A percentile compares a stretch with the other conserved stretches of the same genome.
These are phyloP conservation scores for Callopanchax toddi DNA, from an alignment of 2,113 vertebrate genomes.

Conservation along the genomic window DNA sequence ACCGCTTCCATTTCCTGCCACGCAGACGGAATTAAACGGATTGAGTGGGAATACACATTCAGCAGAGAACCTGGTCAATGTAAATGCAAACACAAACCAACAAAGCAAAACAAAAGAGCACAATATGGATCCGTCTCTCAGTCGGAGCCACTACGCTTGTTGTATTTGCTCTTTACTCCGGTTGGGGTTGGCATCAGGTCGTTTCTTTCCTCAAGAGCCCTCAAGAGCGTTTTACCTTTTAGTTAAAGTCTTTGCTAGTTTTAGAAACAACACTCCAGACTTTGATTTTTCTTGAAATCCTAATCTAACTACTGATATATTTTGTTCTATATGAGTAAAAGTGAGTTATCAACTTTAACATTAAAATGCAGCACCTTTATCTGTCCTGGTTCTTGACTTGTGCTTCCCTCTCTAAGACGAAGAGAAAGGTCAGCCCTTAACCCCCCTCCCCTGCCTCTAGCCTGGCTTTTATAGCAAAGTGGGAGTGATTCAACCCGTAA, in stretches of 20 bases:
- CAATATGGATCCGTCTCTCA: slow-evolving; percentile 69
- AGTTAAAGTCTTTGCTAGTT: slow-evolving; percentile 43
- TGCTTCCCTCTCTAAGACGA: slow-evolving; percentile 64
- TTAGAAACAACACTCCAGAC: neutral
- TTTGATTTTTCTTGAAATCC: slow-evolving; percentile 1
- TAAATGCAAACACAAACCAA: slow-evolving; percentile 74
- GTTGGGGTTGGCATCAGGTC: slow-evolving; percentile 66
- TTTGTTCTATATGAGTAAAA: neutral
- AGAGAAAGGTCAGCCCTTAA: slow-evolving; percentile 68
- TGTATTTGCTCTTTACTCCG: slow-evolving; percentile 70
- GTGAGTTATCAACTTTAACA: slow-evolving; percentile 15
- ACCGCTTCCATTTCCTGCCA: slow-evolving; percentile 54
- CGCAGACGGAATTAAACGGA: slow-evolving; percentile 42
- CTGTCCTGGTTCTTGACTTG: slow-evolving; percentile 72
- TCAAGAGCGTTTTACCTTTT: slow-evolving; percentile 62
- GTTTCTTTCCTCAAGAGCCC: slow-evolving; percentile 53
- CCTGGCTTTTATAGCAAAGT: slow-evolving; percentile 63
- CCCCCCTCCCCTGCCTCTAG: slow-evolving; percentile 23
- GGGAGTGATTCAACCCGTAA: slow-evolving; percentile 63
- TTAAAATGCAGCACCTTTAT: slow-evolving; percentile 46
- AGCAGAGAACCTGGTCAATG: slow-evolving; percentile 47
- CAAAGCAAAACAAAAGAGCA: slow-evolving; percentile 71
- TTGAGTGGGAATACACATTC: slow-evolving; percentile 66
- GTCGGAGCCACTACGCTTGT: slow-evolving; percentile 55
- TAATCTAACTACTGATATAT: neutral